Conservation (phyloP, 2,797 vertebrate genomes). For the Chrosomus eos region DNA sequence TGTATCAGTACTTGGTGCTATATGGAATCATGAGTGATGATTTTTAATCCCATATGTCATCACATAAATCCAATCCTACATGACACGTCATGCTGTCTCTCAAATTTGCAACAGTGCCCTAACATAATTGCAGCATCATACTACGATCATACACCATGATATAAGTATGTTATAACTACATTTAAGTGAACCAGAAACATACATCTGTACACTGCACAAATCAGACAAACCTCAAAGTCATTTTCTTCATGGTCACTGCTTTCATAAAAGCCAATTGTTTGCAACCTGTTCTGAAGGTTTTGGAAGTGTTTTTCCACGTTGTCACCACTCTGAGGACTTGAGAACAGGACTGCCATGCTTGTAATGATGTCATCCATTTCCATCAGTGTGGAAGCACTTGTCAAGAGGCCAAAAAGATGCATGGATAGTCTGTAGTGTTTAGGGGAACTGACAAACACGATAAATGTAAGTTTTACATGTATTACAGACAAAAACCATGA, state of each 20-base stretch:
- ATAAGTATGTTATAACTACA: neutral
- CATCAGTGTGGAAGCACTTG: neutral
- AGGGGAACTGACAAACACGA: neutral
- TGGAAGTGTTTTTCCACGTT: neutral
- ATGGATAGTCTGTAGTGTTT: neutral
- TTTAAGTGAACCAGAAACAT: neutral
- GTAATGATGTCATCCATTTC: neutral
- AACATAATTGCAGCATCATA: too few species aligned
- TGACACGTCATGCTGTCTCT: too few species aligned
- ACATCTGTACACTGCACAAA: too few species aligned
- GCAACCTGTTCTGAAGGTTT: neutral
- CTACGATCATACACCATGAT: too few species aligned
- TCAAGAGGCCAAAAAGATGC: neutral
- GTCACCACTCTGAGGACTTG: neutral
- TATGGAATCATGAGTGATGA: too few species aligned
- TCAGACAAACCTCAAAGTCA: neutral
- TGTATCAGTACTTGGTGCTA: too few species aligned
- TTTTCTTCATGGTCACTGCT: neutral
- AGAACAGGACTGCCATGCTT: neutral
- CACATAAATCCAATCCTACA: too few species aligned
- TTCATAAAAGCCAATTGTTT: neutral
- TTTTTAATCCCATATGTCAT: too few species aligned
- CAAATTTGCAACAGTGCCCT: too few species aligned
- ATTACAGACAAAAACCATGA: neutral
- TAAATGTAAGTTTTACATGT: neutral